Evolutionary conservation across 2,797 vertebrate genomes (phyloP).

Genomic region (Acanthiza pusilla): DNA sequence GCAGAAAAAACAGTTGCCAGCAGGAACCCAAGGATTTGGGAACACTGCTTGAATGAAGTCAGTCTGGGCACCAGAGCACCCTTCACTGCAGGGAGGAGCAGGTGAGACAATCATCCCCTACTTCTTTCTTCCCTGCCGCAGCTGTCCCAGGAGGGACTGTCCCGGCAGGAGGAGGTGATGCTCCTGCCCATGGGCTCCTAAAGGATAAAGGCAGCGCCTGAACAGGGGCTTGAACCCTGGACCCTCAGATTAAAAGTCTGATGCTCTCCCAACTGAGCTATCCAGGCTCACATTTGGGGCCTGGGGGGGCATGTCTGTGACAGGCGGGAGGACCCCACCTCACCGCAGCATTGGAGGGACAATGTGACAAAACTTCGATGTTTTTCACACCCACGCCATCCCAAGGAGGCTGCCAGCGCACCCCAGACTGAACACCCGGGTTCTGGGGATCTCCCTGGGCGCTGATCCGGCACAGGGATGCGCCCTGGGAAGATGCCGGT

Average conservation of each 20-base stretch:
- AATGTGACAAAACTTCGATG: background rate
- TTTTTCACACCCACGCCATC: background rate
- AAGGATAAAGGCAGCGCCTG: background rate
- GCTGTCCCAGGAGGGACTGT: no score
- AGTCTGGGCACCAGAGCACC: background rate
- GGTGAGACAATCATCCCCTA: accelerated
- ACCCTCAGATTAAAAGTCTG: constrained; percentile 56
- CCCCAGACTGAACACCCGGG: background rate
- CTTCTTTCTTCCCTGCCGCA: accelerated
- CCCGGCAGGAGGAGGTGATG: accelerated
- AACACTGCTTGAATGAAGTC: no score
- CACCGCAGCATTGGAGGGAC: no score
- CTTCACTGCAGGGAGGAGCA: background rate
- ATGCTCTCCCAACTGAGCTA: constrained; percentile 36
- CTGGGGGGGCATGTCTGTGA: accelerated
- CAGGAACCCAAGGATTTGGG: accelerated
- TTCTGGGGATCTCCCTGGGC: background rate
- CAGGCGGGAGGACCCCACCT: accelerated
- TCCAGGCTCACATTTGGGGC: background rate
- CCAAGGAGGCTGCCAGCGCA: background rate
- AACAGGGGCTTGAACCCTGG: constrained; percentile 47
- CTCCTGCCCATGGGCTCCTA: background rate
- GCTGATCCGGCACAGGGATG: background rate
- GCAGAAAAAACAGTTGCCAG: background rate
- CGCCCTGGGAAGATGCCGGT: background rate